Base-by-base conservation (phyloP, 2,888 invertebrate species). In the Hermaeophaga mercurialis region DNA sequence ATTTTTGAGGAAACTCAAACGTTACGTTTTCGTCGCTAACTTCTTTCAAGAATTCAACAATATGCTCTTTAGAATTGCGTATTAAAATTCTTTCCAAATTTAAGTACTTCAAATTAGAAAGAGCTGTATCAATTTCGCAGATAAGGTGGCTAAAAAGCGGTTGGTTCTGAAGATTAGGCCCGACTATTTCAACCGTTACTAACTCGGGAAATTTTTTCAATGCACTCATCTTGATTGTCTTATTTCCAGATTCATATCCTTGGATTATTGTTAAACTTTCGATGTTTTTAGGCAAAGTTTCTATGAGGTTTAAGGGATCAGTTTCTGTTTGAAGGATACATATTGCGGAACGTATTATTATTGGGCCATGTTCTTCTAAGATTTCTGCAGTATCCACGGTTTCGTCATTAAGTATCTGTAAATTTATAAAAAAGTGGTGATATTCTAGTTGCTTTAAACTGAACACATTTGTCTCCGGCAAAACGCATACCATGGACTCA, bases 171-270 rank as follows among this genome's bases (percentile, higher is more conserved):
- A 73, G 69, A 62, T 78, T 78, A 1, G 75, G 79, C 5, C 87
- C 87, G 58, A 85, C 81, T 43, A 87, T 75, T 69, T 87, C 86
- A 38, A 87, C 71, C 1, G 83, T 84, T 63, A 79, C 75, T 28
- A 88, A 73, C 57, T 83, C 80, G 36, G 76, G 68, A 50, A 84
- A 81, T 55, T 75, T 73, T 53, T 75, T 69, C 41, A 84, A 73
- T 49, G 79, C 74, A 47, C 78, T 74, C n/a, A 80, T 76, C 64
- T 75, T 77, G 5, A 82, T 62, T 14, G 75, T 73, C 57, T 80
- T 76, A 58, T 78, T 76, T n/a, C 77, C 80, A 1, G 79, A 77
- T 59, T 79, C 77, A n/a, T 78, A 78, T 11, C 81, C 82, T 69
- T 85, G 84, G 7, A 86, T 76, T 28, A 86, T 70, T 1, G 83